Evolutionary conservation across 1,140 invertebrate species (phyloP), one percentile per base, ranked within the genome.

Genomic region (Conus ventricosus): DNA sequence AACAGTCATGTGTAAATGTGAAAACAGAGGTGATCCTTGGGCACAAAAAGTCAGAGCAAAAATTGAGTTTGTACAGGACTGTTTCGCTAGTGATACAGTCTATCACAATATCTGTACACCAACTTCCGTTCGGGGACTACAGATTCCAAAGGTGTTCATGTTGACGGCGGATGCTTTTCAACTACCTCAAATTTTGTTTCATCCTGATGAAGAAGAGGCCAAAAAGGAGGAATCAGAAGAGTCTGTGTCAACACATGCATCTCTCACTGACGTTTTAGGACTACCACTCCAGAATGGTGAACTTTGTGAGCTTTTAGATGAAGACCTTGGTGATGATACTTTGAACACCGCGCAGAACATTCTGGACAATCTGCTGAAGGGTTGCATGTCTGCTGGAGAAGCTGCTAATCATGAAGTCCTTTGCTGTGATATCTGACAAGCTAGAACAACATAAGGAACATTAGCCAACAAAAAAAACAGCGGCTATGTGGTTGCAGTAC

Each of bases 401-500:
- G 23, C 23, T 55, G 25, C 15, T 39, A 25, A 17, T 15, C 57
- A n/a, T 23, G 87, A 27, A 84, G 15, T 27, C 39, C 39, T 54
- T 53, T 75, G n/a, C 82, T 60, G 60, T 39, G 27, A 27, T 88
- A 60, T 55, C 5, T 25, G 25, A 89, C 25, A 93, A 94, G 91
- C 94, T 92, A 88, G 71, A 93, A 27, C 20, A 71, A 51, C 23
- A n/a, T 23, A 84, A 85, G 51, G 27, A 8, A 5, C 2, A 88
- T 11, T 87, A 1, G 10, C 53, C 53, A 23, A 57, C 60, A 39
- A 80, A 60, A 23, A 86, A 67, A 55, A 88, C 85, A 25, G 54
- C 88, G 20, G 78, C 63, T n/a, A 78, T 93, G 3, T 93, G 92
- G 89, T 57, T 92, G 11, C 90, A 92, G 84, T 93, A 92, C 67